Evolutionary conservation across 2,113 vertebrate genomes (phyloP), one percentile per base, ranked within the genome.

Genomic region (Melanostigma gelatinosum): DNA sequence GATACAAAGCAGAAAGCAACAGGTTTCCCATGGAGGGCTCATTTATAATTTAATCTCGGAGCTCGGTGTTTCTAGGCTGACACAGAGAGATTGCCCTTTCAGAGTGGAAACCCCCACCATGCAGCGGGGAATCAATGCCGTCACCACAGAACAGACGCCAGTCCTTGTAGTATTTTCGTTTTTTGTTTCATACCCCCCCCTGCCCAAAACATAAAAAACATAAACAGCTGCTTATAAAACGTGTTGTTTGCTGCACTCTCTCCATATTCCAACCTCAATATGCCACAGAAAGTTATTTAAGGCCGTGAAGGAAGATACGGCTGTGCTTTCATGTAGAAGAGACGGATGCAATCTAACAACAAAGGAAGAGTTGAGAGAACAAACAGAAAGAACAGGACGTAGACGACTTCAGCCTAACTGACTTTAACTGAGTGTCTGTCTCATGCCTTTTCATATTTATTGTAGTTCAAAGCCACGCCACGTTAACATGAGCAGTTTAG

Each of bases 41-140:
- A 93, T 93, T 90, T 94, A 94, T 94, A 92, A 94, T 94, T 95
- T 92, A 94, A 92, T 85, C 83, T 78, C 74, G 77, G 85, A 90
- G 84, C 85, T 85, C 55, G 79, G 91, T 89, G 91, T 92, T 87
- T 92, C 89, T 88, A 90, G 88, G 90, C 89, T 92, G 86, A 88
- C 88, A 87, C 85, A 88, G 88, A 87, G 88, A 91, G 86, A 85
- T 84, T 93, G 91, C 93, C 91, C 91, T 94, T 94, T 95, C 91
- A 87, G 88, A 90, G 77, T 79, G 83, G 84, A 90, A 93, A 92
- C 91, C 92, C 92, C 91, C 89, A 89, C 87, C 72, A 91, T 84
- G 94, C 79, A 75, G 85, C 72, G 68, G 83, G 88, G 89, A 92
- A 94, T 93, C 88, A 91, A 92, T 92, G 88, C 80, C 77, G 48